Percentiles rank a stretch among this genome's conserved stretches.
phyloP scores from a whole-genome alignment of 2,113 vertebrate genomes.

The Dasyurus viverrinus region DNA sequence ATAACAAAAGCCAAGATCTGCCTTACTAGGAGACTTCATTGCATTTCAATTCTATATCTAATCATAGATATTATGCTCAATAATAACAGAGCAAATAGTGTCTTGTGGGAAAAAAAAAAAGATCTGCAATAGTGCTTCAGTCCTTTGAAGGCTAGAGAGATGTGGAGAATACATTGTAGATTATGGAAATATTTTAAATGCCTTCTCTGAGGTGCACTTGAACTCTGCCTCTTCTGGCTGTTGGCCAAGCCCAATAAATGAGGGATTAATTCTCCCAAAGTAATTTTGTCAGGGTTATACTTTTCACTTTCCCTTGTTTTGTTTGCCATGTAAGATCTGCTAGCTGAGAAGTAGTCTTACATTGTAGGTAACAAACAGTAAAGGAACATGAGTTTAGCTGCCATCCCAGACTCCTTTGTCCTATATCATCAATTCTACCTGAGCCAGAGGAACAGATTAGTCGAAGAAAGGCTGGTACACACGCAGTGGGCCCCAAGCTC shows the following conservation, averaged over 20 bases:
- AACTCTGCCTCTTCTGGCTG: conserved; percentile 37
- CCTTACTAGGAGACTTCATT: background rate
- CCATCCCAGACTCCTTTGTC: conserved; percentile 31
- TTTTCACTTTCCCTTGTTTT: conserved; percentile 43
- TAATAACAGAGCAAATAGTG: background rate
- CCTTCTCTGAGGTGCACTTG: conserved; percentile 56
- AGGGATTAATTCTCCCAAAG: conserved; percentile 49
- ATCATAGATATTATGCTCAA: background rate
- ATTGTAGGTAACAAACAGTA: background rate
- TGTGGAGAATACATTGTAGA: conserved; percentile 31
- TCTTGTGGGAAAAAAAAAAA: background rate
- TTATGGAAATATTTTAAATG: conserved; percentile 28
- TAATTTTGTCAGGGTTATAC: conserved; percentile 37
- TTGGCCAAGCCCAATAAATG: conserved; percentile 44
- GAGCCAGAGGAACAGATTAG: background rate
- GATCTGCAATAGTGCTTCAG: background rate
- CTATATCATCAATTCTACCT: background rate
- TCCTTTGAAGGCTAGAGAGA: conserved; percentile 31
- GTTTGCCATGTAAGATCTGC: conserved; percentile 21
- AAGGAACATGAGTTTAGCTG: background rate
- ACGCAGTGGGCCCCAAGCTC: background rate
- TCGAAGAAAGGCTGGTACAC: background rate
- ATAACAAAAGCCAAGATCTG: background rate
- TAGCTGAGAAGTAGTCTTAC: conserved; percentile 24
- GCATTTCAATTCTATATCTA: background rate